phyloP scores from a whole-genome alignment of 2,113 vertebrate species.

The Grallaria varia region DNA sequence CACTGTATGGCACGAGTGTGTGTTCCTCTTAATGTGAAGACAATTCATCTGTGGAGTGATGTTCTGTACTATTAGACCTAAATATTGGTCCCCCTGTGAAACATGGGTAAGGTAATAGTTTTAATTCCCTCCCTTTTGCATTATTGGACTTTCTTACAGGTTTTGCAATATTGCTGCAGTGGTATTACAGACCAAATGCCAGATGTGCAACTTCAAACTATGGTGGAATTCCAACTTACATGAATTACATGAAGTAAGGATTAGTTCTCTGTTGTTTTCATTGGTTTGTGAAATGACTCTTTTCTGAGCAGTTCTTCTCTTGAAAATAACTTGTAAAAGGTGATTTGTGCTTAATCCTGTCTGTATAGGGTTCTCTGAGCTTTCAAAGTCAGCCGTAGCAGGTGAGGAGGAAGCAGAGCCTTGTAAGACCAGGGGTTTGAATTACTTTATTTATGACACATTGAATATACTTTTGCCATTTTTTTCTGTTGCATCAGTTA shows the following conservation, averaged over 20 bases:
- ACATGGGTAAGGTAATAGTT: not conserved
- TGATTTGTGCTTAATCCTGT: not conserved
- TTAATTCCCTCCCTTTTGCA: not conserved
- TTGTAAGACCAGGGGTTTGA: not conserved
- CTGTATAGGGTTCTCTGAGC: not conserved
- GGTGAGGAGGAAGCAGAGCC: not conserved
- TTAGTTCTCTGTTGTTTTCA: not conserved
- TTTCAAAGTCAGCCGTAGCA: not conserved
- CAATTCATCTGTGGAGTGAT: not conserved
- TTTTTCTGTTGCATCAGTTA: not conserved
- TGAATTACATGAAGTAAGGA: not conserved
- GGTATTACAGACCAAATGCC: not conserved
- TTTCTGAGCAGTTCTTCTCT: not conserved
- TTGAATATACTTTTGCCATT: not conserved
- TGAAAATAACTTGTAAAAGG: not conserved
- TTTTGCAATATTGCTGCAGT: not conserved
- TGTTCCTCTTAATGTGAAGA: not conserved
- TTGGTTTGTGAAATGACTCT: not conserved
- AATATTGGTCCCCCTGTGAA: not conserved
- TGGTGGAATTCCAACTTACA: not conserved
- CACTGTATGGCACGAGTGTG: fast-evolving
- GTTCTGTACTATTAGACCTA: not conserved
- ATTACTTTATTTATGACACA: not conserved
- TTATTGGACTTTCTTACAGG: not conserved
- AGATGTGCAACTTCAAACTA: not conserved